phyloP scores from a whole-genome alignment of 2,113 vertebrate species.

The Nerophis ophidion region DNA sequence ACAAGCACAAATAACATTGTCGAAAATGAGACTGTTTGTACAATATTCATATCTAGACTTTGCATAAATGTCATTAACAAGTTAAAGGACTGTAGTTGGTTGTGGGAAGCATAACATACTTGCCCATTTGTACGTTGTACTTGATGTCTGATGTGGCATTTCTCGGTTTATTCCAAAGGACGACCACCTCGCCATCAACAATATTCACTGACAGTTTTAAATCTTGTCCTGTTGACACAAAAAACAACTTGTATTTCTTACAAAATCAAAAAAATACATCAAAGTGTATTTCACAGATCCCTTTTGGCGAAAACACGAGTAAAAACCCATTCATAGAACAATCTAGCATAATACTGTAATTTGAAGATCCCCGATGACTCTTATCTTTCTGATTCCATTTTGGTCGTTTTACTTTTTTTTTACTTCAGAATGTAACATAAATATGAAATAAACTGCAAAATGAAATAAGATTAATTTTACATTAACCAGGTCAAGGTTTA shows the following conservation, averaged over 20 bases:
- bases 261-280: not conserved
- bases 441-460: not conserved
- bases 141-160: not conserved
- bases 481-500: too few relatives aligned
- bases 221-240: slow-evolving; percentile 30
- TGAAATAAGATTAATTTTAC: not conserved
- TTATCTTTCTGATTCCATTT: not conserved
- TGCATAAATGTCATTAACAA: not conserved
- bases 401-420: not conserved
- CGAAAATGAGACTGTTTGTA: not conserved
- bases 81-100: not conserved
- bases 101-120: slow-evolving; percentile 45
- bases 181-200: slow-evolving; percentile 55
- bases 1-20: slow-evolving; percentile 12
- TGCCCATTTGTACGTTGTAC: slow-evolving; percentile 58
- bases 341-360: slow-evolving; percentile 2
- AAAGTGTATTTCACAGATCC: not conserved
- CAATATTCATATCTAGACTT: not conserved
- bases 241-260: not conserved
- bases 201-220: slow-evolving; percentile 39
- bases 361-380: not conserved
- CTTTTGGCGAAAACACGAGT: too few relatives aligned
- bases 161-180: slow-evolving; percentile 47
- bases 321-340: too few relatives aligned
- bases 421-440: not conserved